Evolutionary conservation across 1,140 invertebrate genomes (phyloP).

Genomic region (Oedothorax gibbosus): DNA sequence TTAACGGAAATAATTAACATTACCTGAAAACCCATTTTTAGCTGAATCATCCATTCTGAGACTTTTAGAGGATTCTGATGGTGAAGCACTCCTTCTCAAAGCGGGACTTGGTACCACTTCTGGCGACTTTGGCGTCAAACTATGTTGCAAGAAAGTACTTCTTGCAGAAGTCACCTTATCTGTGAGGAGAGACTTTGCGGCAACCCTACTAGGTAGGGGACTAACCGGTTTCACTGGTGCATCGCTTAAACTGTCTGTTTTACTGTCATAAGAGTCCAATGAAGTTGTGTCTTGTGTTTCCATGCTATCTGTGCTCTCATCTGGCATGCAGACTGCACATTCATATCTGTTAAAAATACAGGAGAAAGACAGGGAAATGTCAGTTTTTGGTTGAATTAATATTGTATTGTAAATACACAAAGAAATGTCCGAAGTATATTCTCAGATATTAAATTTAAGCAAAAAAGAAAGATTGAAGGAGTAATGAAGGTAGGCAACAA

Average conservation of each 20-base stretch:
- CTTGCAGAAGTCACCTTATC: slow-evolving; percentile 25
- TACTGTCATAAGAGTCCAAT: neutral
- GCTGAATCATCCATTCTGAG: neutral
- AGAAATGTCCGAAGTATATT: too few species aligned
- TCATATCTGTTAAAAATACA: slow-evolving; percentile 71
- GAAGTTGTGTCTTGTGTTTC: slow-evolving; percentile 15
- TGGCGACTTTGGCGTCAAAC: slow-evolving; percentile 15
- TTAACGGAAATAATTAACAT: neutral
- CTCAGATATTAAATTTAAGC: too few species aligned
- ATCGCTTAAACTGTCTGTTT: neutral
- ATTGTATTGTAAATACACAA: too few species aligned
- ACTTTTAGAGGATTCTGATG: neutral
- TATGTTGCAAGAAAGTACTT: slow-evolving; percentile 16
- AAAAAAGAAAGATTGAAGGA: too few species aligned
- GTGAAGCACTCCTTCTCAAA: neutral
- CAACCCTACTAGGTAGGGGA: neutral
- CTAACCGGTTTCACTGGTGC: neutral
- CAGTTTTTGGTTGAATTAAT: too few species aligned
- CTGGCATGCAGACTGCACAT: slow-evolving; percentile 89
- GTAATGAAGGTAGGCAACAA: too few species aligned
- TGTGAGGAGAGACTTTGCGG: slow-evolving; percentile 6
- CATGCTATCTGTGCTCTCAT: slow-evolving; percentile 70
- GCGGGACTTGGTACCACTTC: neutral
- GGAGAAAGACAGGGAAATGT: too few species aligned
- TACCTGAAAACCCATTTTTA: slow-evolving; percentile 28